Conservation (phyloP, 2,113 vertebrate genomes). For the Ailuropoda melanoleuca region DNA sequence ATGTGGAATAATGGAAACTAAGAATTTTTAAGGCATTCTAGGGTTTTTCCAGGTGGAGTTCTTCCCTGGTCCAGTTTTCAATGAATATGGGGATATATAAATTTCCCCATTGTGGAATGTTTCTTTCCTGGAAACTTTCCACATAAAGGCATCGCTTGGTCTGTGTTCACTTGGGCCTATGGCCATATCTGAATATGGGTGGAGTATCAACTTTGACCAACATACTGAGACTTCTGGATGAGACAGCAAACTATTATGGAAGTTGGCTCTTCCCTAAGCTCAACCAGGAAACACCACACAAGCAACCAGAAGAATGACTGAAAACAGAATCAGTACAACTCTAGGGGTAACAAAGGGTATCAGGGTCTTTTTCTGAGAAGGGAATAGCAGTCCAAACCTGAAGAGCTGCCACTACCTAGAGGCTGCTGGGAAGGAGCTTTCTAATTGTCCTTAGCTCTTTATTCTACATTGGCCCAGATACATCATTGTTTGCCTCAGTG, state of each 20-base stretch:
- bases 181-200: neutral
- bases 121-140: neutral
- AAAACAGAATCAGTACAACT: neutral
- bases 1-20: neutral
- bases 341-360: neutral
- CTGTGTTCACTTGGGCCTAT: neutral
- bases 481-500: accelerated
- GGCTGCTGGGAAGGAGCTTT: neutral
- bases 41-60: neutral
- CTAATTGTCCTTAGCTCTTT: neutral
- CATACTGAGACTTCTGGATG: neutral
- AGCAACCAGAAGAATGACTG: neutral
- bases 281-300: neutral
- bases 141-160: neutral
- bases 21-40: neutral
- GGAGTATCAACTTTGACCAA: neutral
- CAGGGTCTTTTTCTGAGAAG: neutral
- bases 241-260: neutral
- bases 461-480: neutral
- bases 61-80: neutral
- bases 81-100: neutral
- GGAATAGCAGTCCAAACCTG: neutral
- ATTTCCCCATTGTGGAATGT: neutral
- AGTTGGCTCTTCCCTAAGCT: neutral
- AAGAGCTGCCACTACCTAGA: neutral